phyloP scores from a whole-genome alignment of 2,888 invertebrate genomes.

The Caenorhabditis sp. region DNA sequence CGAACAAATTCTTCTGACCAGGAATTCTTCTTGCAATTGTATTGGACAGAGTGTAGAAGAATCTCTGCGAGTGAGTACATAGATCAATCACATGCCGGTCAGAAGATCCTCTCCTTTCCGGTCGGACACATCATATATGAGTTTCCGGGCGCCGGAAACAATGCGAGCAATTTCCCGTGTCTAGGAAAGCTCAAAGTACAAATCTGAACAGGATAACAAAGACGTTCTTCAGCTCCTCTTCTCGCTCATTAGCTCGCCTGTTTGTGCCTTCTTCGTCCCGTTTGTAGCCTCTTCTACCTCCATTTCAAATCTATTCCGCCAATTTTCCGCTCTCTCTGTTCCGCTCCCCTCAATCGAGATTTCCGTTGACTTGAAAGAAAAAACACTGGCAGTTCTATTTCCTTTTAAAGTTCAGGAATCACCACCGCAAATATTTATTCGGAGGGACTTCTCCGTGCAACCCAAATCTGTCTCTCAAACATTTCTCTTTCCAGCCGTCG shows the following conservation, averaged over 20 bases:
- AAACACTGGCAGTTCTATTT: constrained; percentile 1
- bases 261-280: constrained; percentile 15
- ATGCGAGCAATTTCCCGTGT: background rate
- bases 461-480: constrained; percentile 38
- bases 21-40: no score
- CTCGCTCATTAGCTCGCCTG: constrained; percentile 11
- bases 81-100: background rate
- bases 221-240: background rate
- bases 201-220: constrained; percentile 18
- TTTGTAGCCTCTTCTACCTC: constrained; percentile 30
- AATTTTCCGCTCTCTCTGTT: constrained; percentile 33
- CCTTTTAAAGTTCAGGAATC: constrained; percentile 28
- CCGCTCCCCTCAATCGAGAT: background rate
- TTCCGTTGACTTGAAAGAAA: background rate
- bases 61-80: no score
- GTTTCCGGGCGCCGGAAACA: background rate
- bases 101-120: background rate
- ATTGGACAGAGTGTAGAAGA: no score
- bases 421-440: constrained; percentile 38
- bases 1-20: background rate
- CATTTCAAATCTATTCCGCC: constrained; percentile 23
- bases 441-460: background rate
- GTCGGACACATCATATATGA: background rate
- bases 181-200: constrained; percentile 6
- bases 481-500: background rate